These are phyloP conservation scores for Ceyx cyanopectus DNA, from an alignment of 2,113 vertebrate species.

Conservation along the genomic window DNA sequence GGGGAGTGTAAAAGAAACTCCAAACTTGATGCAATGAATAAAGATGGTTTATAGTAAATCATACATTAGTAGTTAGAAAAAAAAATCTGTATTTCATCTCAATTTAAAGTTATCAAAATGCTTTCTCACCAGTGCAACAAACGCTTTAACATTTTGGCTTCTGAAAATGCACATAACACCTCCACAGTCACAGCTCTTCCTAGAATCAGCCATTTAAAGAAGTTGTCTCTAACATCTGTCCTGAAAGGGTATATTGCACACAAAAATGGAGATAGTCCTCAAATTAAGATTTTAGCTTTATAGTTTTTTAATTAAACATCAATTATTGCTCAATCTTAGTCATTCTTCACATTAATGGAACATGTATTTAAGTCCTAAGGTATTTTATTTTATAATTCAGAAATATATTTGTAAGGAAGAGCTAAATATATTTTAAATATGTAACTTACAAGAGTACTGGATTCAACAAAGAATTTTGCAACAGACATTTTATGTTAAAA, in stretches of 20 bases:
- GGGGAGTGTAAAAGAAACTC: background rate
- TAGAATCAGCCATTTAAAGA: background rate
- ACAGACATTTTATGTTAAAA: background rate
- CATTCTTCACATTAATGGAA: background rate
- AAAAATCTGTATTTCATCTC: background rate
- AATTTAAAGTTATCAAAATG: background rate
- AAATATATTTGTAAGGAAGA: background rate
- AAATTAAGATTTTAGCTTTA: background rate
- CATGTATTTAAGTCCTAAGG: background rate
- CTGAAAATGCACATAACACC: constrained; percentile 3
- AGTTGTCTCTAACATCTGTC: background rate
- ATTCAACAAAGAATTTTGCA: background rate
- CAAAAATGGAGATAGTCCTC: background rate
- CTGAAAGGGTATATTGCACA: background rate
- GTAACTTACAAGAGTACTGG: background rate
- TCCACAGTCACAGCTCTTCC: background rate
- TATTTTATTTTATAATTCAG: background rate
- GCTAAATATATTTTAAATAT: background rate
- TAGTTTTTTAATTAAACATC: background rate
- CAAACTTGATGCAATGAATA: background rate
- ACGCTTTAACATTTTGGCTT: background rate
- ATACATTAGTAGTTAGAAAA: background rate
- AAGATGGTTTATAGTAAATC: background rate
- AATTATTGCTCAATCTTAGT: background rate
- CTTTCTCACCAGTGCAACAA: background rate